Base-by-base conservation (phyloP, 2,888 invertebrate species). In the Tinea semifulvella region DNA sequence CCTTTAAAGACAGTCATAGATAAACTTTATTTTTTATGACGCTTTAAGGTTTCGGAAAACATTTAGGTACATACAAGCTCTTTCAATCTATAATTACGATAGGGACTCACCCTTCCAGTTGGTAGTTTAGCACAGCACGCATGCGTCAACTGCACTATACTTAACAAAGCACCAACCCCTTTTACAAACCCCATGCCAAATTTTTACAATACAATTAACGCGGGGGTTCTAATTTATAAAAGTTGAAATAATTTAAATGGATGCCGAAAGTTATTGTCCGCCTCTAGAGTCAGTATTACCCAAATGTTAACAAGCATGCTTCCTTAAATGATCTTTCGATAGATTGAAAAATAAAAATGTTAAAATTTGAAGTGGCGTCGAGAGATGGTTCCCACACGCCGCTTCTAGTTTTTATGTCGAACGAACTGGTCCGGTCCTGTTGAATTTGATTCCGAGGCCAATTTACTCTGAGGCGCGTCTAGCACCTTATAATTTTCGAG, bases 401-500 rank as follows among this genome's bases (percentile, higher is more conserved):
- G 56, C 55, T 56, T 51, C 47, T 47, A 50, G 60, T 67, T 68
- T 69, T 70, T 64, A 61, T 56, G 47, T 54, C 54, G 56, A 59
- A 61, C 58, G 56, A 62, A 59, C 56, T 61, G 53, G 52, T 55
- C 54, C 56, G 59, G 56, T 58, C 61, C 40, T 40, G 18, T 43
- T 28, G 26, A 31, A 18, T 35, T 35, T 11, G 42, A 31, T 42
- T 42, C 26, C 22, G 31, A 56, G 56, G 63, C 62, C 69, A 72
- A 73, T 76, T 74, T 71, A 55, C 62, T 62, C 58, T 25, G 56
- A 50, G 56, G 38, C 27, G 28, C 13, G 31, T 38, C 61, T 55
- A 57, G 61, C 63, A 72, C 70, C 67, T 63, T 74, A 65, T 76
- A 76, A 77, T 76, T 76, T 76, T 56, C 20, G 31, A 22, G 3